These are phyloP conservation scores for Dufourea novaeangliae DNA, from an alignment of 1,140 invertebrate genomes.

Conservation along the genomic window DNA sequence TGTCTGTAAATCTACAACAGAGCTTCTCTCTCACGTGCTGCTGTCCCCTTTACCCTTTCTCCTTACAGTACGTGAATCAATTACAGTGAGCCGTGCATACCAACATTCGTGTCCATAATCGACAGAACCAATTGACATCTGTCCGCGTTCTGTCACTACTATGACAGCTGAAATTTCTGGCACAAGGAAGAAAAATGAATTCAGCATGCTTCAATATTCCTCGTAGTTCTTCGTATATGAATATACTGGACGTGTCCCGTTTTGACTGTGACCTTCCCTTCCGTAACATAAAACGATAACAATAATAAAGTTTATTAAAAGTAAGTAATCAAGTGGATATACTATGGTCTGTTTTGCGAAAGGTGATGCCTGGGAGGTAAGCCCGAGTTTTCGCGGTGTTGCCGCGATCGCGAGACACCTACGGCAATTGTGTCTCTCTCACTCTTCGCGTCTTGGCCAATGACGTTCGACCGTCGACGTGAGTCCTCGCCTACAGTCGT, in stretches of 20 bases:
- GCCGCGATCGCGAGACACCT: no score
- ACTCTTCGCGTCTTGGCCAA: no score
- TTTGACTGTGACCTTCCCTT: background rate
- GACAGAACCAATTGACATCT: constrained; percentile 44
- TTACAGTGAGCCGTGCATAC: constrained; percentile 25
- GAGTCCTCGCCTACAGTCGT: no score
- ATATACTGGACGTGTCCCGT: background rate
- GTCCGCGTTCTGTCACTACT: background rate
- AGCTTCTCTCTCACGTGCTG: background rate
- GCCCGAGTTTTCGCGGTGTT: no score
- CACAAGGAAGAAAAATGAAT: background rate
- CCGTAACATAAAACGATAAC: no score
- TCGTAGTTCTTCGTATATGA: background rate
- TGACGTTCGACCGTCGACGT: no score
- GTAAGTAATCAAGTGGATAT: no score
- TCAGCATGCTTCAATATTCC: background rate
- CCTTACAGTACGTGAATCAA: constrained; percentile 47
- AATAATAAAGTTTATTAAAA: no score
- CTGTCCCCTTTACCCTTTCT: constrained; percentile 32
- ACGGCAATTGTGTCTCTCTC: no score
- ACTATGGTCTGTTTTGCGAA: no score
- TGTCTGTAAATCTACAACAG: constrained; percentile 64
- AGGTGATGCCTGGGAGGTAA: no score
- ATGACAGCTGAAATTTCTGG: constrained; percentile 6
- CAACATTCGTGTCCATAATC: constrained; percentile 31